A percentile compares a stretch with the other conserved stretches of the same genome.
phyloP scores from a whole-genome alignment of 2,113 vertebrate genomes.

The Austrofundulus limnaeus region DNA sequence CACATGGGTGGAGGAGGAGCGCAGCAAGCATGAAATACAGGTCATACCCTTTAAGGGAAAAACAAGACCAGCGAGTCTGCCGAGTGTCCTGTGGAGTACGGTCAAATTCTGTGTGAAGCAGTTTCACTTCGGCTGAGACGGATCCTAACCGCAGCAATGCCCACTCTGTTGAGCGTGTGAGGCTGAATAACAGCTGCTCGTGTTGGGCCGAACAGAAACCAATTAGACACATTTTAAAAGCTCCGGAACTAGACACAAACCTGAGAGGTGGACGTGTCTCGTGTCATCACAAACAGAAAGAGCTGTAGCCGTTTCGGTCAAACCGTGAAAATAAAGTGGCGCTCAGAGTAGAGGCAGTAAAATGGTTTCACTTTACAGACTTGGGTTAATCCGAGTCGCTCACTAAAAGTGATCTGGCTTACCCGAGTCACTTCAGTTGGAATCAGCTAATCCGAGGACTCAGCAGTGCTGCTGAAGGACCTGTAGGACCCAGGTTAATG shows the following conservation, averaged over 20 bases:
- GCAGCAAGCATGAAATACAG: constrained; percentile 54
- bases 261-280: background rate
- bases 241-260: background rate
- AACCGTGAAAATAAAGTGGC: no score
- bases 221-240: background rate
- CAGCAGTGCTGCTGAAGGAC: no score
- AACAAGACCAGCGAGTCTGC: constrained; percentile 77
- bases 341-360: no score
- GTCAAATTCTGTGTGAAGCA: constrained; percentile 6
- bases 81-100: constrained; percentile 40
- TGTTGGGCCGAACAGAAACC: background rate
- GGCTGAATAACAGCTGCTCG: background rate
- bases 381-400: no score
- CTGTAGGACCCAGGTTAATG: no score
- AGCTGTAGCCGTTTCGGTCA: no score
- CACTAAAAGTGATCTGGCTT: no score
- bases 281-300: background rate
- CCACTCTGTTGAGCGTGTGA: background rate
- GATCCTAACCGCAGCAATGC: background rate
- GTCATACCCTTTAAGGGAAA: constrained; percentile 48
- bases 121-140: constrained; percentile 1
- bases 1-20: constrained; percentile 23
- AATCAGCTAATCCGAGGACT: no score
- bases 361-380: no score
- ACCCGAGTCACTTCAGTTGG: no score